These are phyloP conservation scores for Cephus pulcher DNA, from an alignment of 2,888 invertebrate genomes.

Conservation along the genomic window DNA sequence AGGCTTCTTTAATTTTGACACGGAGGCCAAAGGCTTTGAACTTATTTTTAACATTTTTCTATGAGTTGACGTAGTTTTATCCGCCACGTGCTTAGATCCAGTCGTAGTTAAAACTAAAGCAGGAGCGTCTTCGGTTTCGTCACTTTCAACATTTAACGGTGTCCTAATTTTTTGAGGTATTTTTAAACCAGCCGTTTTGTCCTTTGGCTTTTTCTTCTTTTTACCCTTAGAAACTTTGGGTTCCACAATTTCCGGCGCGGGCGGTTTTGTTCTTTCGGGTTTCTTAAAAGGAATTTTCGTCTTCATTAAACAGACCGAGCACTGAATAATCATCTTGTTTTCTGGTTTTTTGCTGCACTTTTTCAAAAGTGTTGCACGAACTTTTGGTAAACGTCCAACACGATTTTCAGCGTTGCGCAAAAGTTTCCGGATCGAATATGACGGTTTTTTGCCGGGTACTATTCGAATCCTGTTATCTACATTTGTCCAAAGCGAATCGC, in stretches of 20 bases:
- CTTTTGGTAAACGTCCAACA: slow-evolving; percentile 32
- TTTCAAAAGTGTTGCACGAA: slow-evolving; percentile 36
- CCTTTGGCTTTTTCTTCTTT: slow-evolving; percentile 59
- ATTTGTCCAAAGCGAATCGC: slow-evolving; percentile 51
- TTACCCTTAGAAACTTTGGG: slow-evolving; percentile 40
- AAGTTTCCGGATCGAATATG: slow-evolving; percentile 42
- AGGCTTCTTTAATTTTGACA: slow-evolving; percentile 44
- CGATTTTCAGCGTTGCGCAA: slow-evolving; percentile 23
- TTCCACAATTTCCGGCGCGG: background rate
- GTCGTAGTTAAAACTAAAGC: slow-evolving; percentile 27
- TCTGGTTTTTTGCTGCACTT: slow-evolving; percentile 46
- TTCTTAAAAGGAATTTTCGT: slow-evolving; percentile 45
- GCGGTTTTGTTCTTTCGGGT: slow-evolving; percentile 38
- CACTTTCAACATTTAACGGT: slow-evolving; percentile 22
- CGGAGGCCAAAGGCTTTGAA: slow-evolving; percentile 29
- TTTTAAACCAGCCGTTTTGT: slow-evolving; percentile 66
- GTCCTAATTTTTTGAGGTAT: slow-evolving; percentile 30
- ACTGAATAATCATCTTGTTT: slow-evolving; percentile 51
- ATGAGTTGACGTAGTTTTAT: slow-evolving; percentile 14
- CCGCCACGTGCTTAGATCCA: background rate
- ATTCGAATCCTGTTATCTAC: slow-evolving; percentile 42
- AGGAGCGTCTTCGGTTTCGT: slow-evolving; percentile 8
- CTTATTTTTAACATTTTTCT: slow-evolving; percentile 26
- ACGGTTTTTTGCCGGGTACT: slow-evolving; percentile 34
- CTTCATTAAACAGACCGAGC: slow-evolving; percentile 47